Conservation (phyloP, 2,888 invertebrate genomes). For the Drosophila aldrichi region DNA sequence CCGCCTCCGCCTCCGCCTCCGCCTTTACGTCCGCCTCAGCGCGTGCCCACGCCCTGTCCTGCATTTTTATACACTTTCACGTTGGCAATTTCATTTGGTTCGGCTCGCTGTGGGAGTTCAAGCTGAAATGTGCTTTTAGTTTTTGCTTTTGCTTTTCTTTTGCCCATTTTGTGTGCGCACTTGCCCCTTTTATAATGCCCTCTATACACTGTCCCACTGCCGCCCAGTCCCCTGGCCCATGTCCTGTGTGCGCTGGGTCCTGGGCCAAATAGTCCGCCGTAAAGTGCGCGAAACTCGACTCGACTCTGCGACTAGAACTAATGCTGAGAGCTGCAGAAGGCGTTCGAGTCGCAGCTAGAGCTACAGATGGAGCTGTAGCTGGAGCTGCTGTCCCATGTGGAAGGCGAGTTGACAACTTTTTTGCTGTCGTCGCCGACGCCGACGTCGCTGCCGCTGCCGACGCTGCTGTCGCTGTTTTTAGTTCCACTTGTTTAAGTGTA, state of each 20-base stretch:
- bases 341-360: conserved; percentile 14
- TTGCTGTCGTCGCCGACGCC: conserved; percentile 45
- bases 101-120: conserved; percentile 74
- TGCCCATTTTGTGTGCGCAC: conserved; percentile 39
- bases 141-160: conserved; percentile 62
- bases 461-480: conserved; percentile 49
- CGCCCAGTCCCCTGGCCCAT: neutral
- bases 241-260: conserved; percentile 26
- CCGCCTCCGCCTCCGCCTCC: neutral
- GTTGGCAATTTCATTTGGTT: conserved; percentile 78
- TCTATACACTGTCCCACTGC: conserved; percentile 17
- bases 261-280: conserved; percentile 45
- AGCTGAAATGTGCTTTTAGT: conserved; percentile 79
- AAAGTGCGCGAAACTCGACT: conserved; percentile 72
- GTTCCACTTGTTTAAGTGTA: conserved; percentile 70
- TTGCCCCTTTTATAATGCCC: conserved; percentile 56
- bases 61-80: conserved; percentile 73
- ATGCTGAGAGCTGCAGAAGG: conserved; percentile 30
- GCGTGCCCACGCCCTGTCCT: neutral
- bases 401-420: conserved; percentile 73
- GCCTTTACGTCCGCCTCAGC: too few relatives aligned
- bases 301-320: conserved; percentile 45
- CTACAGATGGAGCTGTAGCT: conserved; percentile 13
- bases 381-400: conserved; percentile 40
- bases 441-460: conserved; percentile 8